A percentile compares a stretch with the other conserved stretches of the same genome.
Conservation (phyloP, 2,797 vertebrate species). For the Momotus momota region DNA sequence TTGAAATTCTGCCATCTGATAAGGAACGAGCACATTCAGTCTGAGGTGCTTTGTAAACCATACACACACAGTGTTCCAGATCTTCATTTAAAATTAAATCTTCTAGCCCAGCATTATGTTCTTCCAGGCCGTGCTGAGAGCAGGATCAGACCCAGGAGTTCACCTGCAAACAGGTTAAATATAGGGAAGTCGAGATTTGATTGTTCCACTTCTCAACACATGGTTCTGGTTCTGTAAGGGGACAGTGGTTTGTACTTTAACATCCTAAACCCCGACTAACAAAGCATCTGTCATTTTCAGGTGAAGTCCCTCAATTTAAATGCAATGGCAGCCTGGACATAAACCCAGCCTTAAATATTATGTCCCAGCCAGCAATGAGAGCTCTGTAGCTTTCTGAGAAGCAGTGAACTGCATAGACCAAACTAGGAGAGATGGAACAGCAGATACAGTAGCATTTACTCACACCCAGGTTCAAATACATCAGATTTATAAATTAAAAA, state of each 20-base stretch:
- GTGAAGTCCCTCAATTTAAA: background rate
- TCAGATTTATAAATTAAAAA: background rate
- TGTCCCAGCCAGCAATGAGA: background rate
- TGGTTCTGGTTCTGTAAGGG: background rate
- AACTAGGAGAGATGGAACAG: background rate
- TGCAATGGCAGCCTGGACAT: background rate
- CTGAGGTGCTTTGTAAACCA: background rate
- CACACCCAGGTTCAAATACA: background rate
- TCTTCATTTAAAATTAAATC: background rate
- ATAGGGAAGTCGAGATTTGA: background rate
- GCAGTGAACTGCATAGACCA: background rate
- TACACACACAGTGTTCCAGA: background rate
- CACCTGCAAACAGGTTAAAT: background rate
- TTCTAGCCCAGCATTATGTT: background rate
- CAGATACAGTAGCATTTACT: background rate
- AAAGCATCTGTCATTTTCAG: background rate
- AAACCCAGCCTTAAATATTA: background rate
- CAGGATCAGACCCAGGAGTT: background rate
- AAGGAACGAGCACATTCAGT: background rate
- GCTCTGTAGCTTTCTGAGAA: background rate
- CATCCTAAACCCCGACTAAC: background rate
- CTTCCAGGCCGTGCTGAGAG: background rate
- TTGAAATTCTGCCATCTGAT: slow-evolving; percentile 52
- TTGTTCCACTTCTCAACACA: background rate
- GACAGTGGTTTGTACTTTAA: background rate